phyloP scores from a whole-genome alignment of 2,113 vertebrate genomes.

The Scartelaos histophorus region DNA sequence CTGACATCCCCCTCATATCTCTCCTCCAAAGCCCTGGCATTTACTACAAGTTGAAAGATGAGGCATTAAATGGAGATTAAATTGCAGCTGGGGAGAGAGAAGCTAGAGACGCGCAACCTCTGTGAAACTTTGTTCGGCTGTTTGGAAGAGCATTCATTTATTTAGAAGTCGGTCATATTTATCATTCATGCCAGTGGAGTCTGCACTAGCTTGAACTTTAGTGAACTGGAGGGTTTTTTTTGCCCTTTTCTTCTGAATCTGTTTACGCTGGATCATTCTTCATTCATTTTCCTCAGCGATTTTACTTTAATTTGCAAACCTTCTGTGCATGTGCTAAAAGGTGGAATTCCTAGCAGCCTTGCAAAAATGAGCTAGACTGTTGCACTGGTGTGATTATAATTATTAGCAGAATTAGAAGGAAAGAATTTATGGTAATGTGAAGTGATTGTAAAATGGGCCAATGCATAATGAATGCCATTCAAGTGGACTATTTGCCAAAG shows the following conservation, averaged over 20 bases:
- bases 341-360: constrained; percentile 24
- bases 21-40: constrained; percentile 63
- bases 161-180: constrained; percentile 1
- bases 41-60: constrained; percentile 69
- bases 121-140: constrained; percentile 7
- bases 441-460: constrained; percentile 2
- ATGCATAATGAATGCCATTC: constrained; percentile 1
- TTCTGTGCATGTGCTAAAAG: constrained; percentile 34
- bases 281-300: constrained; percentile 4
- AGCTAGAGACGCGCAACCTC: constrained; percentile 30
- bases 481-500: constrained; percentile 7
- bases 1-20: constrained; percentile 43
- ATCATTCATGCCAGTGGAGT: not conserved
- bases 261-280: not conserved
- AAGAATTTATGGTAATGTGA: not conserved
- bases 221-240: not conserved
- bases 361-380: constrained; percentile 24
- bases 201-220: not conserved
- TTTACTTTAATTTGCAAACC: constrained; percentile 4
- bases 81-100: constrained; percentile 59
- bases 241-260: not conserved
- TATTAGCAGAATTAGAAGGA: constrained; percentile 17
- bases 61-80: constrained; percentile 68
- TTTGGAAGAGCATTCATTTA: constrained; percentile 16
- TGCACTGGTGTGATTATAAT: constrained; percentile 32